Conservation (phyloP, 30 jellyfish, hydroid and myxozoan species). For the Sanderia malayensis region DNA sequence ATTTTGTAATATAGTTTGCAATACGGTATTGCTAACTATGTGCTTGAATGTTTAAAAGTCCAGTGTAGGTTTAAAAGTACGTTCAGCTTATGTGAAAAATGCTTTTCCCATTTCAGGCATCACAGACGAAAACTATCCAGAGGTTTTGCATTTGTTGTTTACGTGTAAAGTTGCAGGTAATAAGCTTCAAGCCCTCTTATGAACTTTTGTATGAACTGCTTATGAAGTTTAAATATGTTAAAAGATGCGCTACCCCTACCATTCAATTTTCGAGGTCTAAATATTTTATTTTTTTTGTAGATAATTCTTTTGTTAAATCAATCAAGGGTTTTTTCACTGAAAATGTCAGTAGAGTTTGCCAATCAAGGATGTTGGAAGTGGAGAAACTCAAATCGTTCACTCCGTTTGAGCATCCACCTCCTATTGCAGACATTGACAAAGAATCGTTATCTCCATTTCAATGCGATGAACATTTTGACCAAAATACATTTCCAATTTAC, state of each 20-base stretch:
- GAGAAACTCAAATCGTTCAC: conserved; percentile 48
- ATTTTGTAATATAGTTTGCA: no score
- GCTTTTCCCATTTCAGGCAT: conserved; percentile 28
- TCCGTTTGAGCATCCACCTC: conserved; percentile 37
- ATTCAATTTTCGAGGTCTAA: no score
- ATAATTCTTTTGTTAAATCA: background rate
- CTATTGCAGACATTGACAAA: conserved; percentile 18
- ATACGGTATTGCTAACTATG: no score
- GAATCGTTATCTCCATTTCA: conserved; percentile 42
- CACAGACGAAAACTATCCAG: conserved; percentile 51
- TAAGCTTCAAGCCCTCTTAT: background rate
- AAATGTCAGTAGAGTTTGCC: conserved; percentile 26
- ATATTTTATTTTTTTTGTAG: conserved; percentile 4
- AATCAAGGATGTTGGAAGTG: conserved; percentile 35
- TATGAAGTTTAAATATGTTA: no score
- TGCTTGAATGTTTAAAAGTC: no score
- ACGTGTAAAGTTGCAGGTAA: conserved; percentile 27
- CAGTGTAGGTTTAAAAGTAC: no score
- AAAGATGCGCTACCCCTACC: no score
- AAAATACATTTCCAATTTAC: conserved; percentile 11
- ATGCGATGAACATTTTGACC: conserved; percentile 24
- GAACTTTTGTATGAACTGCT: no score
- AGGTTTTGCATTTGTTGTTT: conserved; percentile 43
- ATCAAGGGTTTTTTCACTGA: background rate
- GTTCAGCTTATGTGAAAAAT: no score